Evolutionary conservation across 2,797 vertebrate genomes (phyloP), one percentile per base, ranked within the genome.

Genomic region (Rhinichthys osculus): DNA sequence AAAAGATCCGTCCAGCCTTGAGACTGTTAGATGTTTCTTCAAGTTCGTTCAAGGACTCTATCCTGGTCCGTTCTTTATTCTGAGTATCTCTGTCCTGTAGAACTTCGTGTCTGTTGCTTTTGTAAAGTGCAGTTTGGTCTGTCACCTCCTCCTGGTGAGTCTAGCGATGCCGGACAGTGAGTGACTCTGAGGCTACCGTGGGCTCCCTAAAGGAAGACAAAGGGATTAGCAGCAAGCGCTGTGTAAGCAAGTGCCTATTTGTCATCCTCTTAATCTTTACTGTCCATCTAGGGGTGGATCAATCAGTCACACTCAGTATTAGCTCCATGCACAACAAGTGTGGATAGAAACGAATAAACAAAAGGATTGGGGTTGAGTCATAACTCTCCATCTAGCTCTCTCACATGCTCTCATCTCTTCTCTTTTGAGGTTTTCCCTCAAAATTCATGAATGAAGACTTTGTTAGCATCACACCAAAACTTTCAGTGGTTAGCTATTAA

Each of bases 191-290:
- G 78, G 85, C 70, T 87, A 91, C 92, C 91, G 89, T 90, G 90
- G 92, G 92, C 91, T 93, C 92, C 92, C 91, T 84, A 91, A 90
- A 92, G 85, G 92, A 91, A 88, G 93, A 93, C 92, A 93, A 94
- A 92, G 87, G 93, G 96, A 96, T 96, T 97, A 97, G 94, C 83
- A 87, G 88, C 92, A 92, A 94, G 93, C 91, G 95, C 96, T 96
- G 93, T 96, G 96, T 96, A 96, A 97, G 96, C 96, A 96, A 95
- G 93, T 94, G 91, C 93, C 94, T 94, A 92, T 94, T 95, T 95
- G 95, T 97, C 95, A 97, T 97, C 95, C 96, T 96, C 96, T 97
- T 98, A 98, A 98, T 97, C 96, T 98, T 98, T 98, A 97, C 96
- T 93, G 95, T 96, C 95, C 95, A 95, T 84, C 30, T 91, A 90